phyloP scores from a whole-genome alignment of 1,140 invertebrate genomes.

The Cylas formicarius region DNA sequence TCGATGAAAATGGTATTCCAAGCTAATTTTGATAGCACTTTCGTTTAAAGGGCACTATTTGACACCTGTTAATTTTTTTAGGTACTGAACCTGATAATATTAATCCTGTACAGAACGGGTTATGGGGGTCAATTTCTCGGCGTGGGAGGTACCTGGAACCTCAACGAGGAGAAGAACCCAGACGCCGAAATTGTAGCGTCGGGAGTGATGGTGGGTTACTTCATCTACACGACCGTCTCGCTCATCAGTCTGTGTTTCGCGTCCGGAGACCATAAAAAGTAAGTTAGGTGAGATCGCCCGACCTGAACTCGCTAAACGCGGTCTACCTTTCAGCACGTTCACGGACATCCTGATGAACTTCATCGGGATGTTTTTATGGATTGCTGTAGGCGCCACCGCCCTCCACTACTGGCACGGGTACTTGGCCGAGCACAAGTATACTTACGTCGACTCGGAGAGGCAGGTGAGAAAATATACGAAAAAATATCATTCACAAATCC shows the following conservation, averaged over 20 bases:
- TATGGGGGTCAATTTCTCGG: constrained; percentile 72
- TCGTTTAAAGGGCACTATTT: no score
- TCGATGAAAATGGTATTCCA: no score
- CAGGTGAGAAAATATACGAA: constrained; percentile 46
- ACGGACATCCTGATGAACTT: constrained; percentile 80
- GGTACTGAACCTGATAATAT: constrained; percentile 70
- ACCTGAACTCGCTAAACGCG: background rate
- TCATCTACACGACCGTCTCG: constrained; percentile 69
- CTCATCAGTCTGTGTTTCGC: constrained; percentile 66
- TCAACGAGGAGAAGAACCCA: constrained; percentile 76
- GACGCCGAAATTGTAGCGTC: constrained; percentile 79
- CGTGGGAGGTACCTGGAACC: constrained; percentile 78
- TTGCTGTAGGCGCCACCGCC: constrained; percentile 73
- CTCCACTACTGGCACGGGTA: constrained; percentile 83
- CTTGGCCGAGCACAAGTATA: constrained; percentile 64
- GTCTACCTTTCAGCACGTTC: constrained; percentile 33
- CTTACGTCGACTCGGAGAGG: constrained; percentile 58
- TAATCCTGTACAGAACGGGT: constrained; percentile 73
- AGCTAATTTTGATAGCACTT: no score
- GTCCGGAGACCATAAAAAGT: constrained; percentile 68
- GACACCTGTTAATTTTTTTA: constrained; percentile 44
- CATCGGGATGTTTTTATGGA: constrained; percentile 71
- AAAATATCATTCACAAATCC: background rate
- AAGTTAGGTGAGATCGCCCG: constrained; percentile 9
- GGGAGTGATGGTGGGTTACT: constrained; percentile 75